Conservation (phyloP, 2,888 invertebrate genomes). For the Leucophora obtusa region DNA sequence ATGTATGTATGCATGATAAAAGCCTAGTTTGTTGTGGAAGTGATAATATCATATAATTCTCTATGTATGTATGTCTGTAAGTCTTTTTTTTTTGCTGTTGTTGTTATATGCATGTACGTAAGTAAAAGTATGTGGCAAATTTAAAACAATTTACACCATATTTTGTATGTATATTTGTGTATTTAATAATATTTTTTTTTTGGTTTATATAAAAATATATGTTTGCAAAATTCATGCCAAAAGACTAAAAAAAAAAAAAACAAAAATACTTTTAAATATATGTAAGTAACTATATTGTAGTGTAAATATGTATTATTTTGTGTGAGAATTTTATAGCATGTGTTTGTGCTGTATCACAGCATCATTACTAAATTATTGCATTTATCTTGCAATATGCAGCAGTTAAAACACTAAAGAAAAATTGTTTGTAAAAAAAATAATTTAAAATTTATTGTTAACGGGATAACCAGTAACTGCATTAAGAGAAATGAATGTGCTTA, state of each 20-base stretch:
- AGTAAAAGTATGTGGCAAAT: constrained; percentile 64
- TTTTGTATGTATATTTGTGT: constrained; percentile 42
- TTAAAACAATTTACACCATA: constrained; percentile 66
- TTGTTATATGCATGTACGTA: constrained; percentile 43
- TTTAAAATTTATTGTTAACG: too few species aligned
- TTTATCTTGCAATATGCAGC: constrained; percentile 63
- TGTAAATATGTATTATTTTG: neutral
- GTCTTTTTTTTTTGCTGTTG: too few species aligned
- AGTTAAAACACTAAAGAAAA: neutral
- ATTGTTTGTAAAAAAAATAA: too few species aligned
- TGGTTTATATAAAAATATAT: constrained; percentile 29
- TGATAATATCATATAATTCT: constrained; percentile 43
- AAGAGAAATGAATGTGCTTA: too few species aligned
- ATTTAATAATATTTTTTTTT: constrained; percentile 30
- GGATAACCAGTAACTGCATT: too few species aligned
- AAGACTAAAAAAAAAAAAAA: too few species aligned
- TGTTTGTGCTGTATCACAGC: constrained; percentile 42
- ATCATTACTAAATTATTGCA: constrained; percentile 62
- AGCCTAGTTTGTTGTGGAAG: constrained; percentile 49
- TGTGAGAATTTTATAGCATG: constrained; percentile 17
- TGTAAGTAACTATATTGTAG: neutral
- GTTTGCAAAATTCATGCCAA: neutral
- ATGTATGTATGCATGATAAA: constrained; percentile 25
- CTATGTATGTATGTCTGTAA: constrained; percentile 50
- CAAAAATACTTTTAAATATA: neutral